phyloP scores from a whole-genome alignment of 2,888 invertebrate genomes.

The Calameuta idolon region DNA sequence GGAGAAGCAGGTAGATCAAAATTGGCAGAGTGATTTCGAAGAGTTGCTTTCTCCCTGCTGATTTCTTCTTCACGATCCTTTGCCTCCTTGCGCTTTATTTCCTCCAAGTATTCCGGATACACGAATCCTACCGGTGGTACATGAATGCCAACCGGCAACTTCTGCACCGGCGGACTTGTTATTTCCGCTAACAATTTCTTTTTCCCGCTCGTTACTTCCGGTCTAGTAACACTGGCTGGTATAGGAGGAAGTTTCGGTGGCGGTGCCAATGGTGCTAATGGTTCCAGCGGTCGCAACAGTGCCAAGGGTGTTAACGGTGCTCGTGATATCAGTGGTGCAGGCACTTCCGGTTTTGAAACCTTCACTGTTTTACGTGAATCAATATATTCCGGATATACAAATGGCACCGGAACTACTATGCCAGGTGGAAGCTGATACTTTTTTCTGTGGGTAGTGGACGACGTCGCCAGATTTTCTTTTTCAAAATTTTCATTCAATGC shows the following conservation, averaged over 20 bases:
- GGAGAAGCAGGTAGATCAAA: neutral
- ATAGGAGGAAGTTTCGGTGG: neutral
- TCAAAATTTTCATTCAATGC: neutral
- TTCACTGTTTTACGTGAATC: neutral
- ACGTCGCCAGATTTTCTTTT: neutral
- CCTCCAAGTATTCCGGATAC: constrained; percentile 3
- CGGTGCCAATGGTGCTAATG: neutral
- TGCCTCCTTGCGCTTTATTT: neutral
- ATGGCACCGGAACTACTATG: constrained; percentile 5
- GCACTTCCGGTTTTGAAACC: neutral
- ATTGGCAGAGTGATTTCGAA: neutral
- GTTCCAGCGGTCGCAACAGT: neutral
- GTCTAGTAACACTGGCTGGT: neutral
- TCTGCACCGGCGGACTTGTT: neutral
- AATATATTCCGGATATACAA: constrained; percentile 5
- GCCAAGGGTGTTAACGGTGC: neutral
- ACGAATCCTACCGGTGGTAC: neutral
- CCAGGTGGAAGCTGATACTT: constrained; percentile 3
- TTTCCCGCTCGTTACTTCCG: neutral
- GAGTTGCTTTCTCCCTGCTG: neutral
- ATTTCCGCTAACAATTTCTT: neutral
- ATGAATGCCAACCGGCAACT: neutral
- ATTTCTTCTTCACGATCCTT: neutral
- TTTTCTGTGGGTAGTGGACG: neutral
- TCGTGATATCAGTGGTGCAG: neutral